A percentile compares a stretch with the other conserved stretches of the same genome.
These are phyloP conservation scores for Phortica variegata DNA, from an alignment of 1,140 invertebrate genomes.

Conservation along the genomic window DNA sequence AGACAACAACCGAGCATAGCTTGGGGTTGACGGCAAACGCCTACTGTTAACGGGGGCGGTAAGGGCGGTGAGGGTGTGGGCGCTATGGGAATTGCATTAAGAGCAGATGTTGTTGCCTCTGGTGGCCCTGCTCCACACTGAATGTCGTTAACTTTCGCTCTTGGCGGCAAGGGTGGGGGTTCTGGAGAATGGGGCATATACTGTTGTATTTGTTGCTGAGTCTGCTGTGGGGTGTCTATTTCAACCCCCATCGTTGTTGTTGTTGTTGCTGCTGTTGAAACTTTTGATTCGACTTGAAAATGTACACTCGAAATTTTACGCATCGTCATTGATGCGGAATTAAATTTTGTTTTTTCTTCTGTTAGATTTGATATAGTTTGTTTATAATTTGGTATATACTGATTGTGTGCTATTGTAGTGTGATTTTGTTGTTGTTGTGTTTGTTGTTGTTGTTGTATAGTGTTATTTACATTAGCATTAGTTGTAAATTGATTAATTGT, in stretches of 20 bases:
- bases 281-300: constrained; percentile 13
- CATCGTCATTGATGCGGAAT: constrained; percentile 35
- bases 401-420: constrained; percentile 1
- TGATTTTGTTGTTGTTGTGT: constrained; percentile 13
- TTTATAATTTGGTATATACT: constrained; percentile 13
- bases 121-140: background rate
- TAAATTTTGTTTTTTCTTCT: constrained; percentile 13
- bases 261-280: constrained; percentile 20
- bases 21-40: too few relatives aligned
- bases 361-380: constrained; percentile 9
- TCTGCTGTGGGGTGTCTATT: constrained; percentile 2
- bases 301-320: constrained; percentile 46
- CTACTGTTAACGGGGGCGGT: constrained; percentile 4
- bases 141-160: constrained; percentile 42
- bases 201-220: background rate
- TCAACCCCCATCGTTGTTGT: constrained; percentile 16
- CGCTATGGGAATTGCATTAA: background rate
- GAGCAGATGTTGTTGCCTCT: constrained; percentile 7
- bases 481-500: background rate
- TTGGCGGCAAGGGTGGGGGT: constrained; percentile 30
- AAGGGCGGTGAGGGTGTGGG: constrained; percentile 2
- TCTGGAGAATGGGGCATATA: constrained; percentile 3
- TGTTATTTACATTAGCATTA: constrained; percentile 44
- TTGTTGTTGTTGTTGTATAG: constrained; percentile 19
- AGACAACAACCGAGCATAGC: too few relatives aligned